Evolutionary conservation across 2,888 invertebrate species (phyloP), one percentile per base, ranked within the genome.

Genomic region (Machimus rusticus): DNA sequence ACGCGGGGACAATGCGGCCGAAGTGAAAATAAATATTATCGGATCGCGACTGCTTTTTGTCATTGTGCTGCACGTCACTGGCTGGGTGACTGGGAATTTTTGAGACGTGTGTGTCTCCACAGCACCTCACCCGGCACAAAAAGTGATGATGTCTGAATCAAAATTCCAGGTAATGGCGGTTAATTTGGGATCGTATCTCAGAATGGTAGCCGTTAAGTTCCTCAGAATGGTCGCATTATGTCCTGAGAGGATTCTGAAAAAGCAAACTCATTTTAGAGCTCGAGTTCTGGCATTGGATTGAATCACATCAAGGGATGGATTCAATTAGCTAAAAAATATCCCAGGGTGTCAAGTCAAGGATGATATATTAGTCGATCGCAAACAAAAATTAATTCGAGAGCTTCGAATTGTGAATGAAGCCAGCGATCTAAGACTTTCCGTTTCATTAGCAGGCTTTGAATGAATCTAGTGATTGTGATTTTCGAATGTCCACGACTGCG

Each of bases 21-120:
- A 76, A 57, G 43, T 66, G 43, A 87, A 78, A 78, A 87, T 81
- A 81, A 81, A 81, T 81, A 81, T 81, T 86, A 78, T 76, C 78
- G 46, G 46, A 74, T 78, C 57, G 77, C 74, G 34, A 31, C 46
- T 46, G 78, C 76, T 78, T 86, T 28, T 86, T 76, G 76, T 78
- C 51, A 57, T 86, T 86, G 78, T 86, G 6, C 43, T 28, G 9
- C 66, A 37, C 76, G 37, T 76, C 76, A 78, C 77, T 28, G 76
- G 57, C 16, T 8, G 19, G 31, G 55, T 57, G 74, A 74, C 74
- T 86, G 37, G 31, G 39, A 86, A 23, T 81, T 81, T 81, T 81
- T 31, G 51, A 31, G 51, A 81, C 28, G 28, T 81, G 79, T 79
- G 28, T 51, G 51, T n/a, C 51, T 55, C 81, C 55, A 8, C 81